A percentile compares a stretch with the other conserved stretches of the same genome.
Evolutionary conservation across 35 echinoderm and acorn worm species (phyloP).

Genomic region (Hemicentrotus pulcherrimus): DNA sequence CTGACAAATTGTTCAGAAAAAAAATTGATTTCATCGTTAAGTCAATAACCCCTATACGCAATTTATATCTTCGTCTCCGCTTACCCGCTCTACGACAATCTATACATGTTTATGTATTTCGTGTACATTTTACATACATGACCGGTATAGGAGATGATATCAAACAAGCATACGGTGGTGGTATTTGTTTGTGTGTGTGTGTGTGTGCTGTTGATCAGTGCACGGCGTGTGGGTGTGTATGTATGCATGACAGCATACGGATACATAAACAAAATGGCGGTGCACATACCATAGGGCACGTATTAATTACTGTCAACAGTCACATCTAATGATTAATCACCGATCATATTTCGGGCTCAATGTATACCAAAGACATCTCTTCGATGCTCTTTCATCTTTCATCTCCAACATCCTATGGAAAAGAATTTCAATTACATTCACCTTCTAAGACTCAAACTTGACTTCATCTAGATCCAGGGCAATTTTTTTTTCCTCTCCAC

Average conservation of each 20-base stretch:
- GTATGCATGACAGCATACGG: background rate
- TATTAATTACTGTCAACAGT: conserved; percentile 4
- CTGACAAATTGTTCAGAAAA: conserved; percentile 11
- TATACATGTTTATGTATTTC: background rate
- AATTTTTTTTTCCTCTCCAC: too few relatives aligned
- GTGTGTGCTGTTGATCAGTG: background rate
- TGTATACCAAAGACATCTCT: background rate
- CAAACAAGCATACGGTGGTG: background rate
- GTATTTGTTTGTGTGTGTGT: background rate
- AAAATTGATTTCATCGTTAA: background rate
- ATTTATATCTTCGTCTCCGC: background rate
- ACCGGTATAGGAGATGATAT: background rate
- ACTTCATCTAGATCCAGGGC: too few relatives aligned
- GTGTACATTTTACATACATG: background rate
- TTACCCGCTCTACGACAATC: background rate
- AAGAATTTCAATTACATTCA: background rate
- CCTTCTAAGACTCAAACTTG: background rate
- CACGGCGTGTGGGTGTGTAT: background rate
- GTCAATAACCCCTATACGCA: background rate
- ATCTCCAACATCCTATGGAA: background rate
- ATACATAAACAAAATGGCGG: background rate
- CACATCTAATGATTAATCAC: background rate
- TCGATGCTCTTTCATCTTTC: background rate
- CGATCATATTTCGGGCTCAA: background rate
- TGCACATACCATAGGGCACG: background rate